These are phyloP conservation scores for Nettapus auritus DNA, from an alignment of 2,113 vertebrate genomes.

Conservation along the genomic window DNA sequence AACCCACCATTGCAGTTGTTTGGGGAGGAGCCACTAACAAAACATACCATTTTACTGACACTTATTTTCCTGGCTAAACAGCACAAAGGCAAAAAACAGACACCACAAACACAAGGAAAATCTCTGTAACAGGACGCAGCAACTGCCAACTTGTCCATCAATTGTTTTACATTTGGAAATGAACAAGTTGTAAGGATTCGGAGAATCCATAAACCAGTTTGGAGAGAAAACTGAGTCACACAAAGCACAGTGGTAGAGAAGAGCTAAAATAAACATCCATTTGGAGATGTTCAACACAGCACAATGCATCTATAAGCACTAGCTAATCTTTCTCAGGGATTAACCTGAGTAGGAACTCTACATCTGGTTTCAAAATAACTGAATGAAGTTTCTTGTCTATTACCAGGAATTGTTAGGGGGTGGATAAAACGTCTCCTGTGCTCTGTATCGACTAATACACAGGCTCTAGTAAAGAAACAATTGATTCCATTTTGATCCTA, in stretches of 20 bases:
- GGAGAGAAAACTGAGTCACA: neutral
- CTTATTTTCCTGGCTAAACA: neutral
- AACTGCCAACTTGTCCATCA: neutral
- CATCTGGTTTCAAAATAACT: neutral
- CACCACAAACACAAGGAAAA: neutral
- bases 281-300: neutral
- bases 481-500: neutral
- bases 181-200: neutral
- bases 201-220: neutral
- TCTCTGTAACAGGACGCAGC: neutral
- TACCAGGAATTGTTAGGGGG: neutral
- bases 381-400: neutral
- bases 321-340: neutral
- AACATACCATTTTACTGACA: neutral
- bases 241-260: neutral
- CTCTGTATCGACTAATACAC: neutral
- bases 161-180: neutral
- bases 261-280: neutral
- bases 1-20: neutral
- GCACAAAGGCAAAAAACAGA: neutral
- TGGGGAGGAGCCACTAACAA: neutral
- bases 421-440: neutral
- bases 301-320: neutral
- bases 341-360: neutral
- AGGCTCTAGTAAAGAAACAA: neutral